Conservation (phyloP, 2,113 vertebrate genomes). For the Eurypyga helias region DNA sequence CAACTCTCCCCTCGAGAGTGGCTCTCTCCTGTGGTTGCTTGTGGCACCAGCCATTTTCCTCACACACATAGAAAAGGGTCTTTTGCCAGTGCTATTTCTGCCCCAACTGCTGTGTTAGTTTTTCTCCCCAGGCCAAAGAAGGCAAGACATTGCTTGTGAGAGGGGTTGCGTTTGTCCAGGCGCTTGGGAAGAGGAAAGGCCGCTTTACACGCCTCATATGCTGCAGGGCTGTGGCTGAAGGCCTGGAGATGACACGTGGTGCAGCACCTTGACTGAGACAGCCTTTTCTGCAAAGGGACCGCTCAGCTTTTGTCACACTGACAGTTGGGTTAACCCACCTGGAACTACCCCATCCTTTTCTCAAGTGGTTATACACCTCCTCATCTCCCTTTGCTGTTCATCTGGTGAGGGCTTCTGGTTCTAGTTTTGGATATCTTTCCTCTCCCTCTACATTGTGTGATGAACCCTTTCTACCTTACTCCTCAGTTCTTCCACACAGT, state of each 20-base stretch:
- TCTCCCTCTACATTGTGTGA: not conserved
- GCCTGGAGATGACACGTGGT: accelerated
- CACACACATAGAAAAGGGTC: accelerated
- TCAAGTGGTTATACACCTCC: not conserved
- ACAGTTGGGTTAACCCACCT: not conserved
- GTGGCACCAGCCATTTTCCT: not conserved
- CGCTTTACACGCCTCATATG: not conserved
- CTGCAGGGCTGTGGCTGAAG: not conserved
- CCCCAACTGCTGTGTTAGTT: not conserved
- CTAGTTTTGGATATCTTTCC: not conserved
- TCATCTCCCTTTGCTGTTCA: not conserved
- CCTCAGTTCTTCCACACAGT: not conserved
- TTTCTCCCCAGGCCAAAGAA: not conserved
- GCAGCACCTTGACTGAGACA: accelerated
- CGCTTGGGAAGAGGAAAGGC: not conserved
- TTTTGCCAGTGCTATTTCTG: not conserved
- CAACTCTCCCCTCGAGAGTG: accelerated
- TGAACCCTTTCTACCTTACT: not conserved
- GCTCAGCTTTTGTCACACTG: not conserved
- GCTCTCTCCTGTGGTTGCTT: not conserved
- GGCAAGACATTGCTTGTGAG: not conserved
- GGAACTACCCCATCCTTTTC: not conserved
- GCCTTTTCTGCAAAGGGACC: not conserved
- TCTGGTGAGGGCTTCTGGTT: not conserved
- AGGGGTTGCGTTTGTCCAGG: not conserved